phyloP scores from a whole-genome alignment of 2,888 invertebrate species.

The Lutraria lutraria region DNA sequence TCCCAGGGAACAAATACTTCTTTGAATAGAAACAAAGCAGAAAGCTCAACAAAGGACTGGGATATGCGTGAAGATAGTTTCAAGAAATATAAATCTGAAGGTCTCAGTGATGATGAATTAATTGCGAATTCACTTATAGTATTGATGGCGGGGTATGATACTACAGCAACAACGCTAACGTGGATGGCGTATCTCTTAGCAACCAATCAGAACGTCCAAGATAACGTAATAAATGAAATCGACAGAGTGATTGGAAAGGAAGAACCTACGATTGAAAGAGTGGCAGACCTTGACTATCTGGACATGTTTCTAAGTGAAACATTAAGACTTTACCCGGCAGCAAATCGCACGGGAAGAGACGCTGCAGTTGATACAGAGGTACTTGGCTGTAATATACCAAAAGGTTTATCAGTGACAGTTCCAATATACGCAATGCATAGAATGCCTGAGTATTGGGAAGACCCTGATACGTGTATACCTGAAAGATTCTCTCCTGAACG shows the following conservation, averaged over 20 bases:
- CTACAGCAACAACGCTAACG: conserved; percentile 63
- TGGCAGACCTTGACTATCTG: conserved; percentile 61
- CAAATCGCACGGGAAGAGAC: conserved; percentile 61
- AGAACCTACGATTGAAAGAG: conserved; percentile 56
- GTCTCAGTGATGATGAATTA: conserved; percentile 62
- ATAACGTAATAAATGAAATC: conserved; percentile 46
- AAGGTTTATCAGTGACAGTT: conserved; percentile 60
- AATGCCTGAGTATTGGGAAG: conserved; percentile 63
- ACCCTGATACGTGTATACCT: conserved; percentile 63
- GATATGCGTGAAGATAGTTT: conserved; percentile 6
- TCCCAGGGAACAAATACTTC: no score
- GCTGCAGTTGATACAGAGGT: conserved; percentile 54
- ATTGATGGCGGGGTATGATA: conserved; percentile 69
- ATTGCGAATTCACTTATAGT: conserved; percentile 64
- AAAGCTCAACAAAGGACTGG: background rate
- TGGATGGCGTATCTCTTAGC: conserved; percentile 66
- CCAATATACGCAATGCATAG: conserved; percentile 62
- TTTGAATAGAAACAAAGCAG: background rate
- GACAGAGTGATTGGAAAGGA: conserved; percentile 35
- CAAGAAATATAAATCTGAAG: conserved; percentile 40
- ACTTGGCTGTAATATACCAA: conserved; percentile 56
- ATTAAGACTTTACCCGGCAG: conserved; percentile 65
- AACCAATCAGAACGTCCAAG: conserved; percentile 55
- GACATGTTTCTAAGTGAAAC: conserved; percentile 67
- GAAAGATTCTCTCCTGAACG: conserved; percentile 69